phyloP scores from a whole-genome alignment of 1,140 invertebrate genomes.

The Glossosoma conforme region DNA sequence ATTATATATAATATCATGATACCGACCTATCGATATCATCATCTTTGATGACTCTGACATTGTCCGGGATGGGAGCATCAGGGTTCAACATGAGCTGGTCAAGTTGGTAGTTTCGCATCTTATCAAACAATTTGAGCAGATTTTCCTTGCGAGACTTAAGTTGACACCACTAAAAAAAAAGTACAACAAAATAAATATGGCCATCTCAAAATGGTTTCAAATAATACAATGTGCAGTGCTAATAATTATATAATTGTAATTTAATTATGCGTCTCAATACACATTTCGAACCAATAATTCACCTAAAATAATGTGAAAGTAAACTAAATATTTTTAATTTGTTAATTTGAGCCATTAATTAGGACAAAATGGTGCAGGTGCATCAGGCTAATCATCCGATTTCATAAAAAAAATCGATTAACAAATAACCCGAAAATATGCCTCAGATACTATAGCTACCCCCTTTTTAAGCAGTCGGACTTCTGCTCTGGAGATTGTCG shows the following conservation, averaged over 20 bases:
- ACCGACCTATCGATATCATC: slow-evolving; percentile 75
- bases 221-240: no score
- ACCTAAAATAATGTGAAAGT: no score
- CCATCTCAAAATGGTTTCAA: neutral
- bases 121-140: slow-evolving; percentile 76
- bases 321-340: neutral
- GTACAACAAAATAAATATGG: slow-evolving; percentile 2
- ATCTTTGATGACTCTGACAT: slow-evolving; percentile 75
- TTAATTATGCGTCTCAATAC: no score
- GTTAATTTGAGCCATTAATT: neutral
- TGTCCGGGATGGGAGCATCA: slow-evolving; percentile 78
- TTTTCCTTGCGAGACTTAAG: slow-evolving; percentile 82
- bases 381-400: no score
- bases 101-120: slow-evolving; percentile 88
- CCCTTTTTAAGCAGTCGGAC: no score
- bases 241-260: no score
- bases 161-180: slow-evolving; percentile 77
- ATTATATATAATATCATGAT: slow-evolving; percentile 1
- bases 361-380: no score
- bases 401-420: no score
- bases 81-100: slow-evolving; percentile 79
- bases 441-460: no score
- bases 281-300: no score
- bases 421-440: no score
- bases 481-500: no score